Base-by-base conservation (phyloP, 1,140 invertebrate genomes). In the Cotesia glomerata region DNA sequence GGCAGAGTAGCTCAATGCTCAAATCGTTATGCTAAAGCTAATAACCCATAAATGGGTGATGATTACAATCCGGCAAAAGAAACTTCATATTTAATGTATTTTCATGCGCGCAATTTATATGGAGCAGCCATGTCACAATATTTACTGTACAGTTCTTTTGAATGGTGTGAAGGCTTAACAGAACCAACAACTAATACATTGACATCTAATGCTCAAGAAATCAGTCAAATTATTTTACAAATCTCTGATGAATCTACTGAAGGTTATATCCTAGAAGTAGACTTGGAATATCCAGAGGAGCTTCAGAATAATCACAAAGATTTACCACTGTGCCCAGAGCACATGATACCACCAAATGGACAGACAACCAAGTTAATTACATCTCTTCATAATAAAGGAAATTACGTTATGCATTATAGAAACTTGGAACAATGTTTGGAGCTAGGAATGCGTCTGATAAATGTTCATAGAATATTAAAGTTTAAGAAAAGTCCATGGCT, bases 201-300 rank as follows among this genome's bases (percentile, higher is more conserved):
- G 16, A 39, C 9, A 8, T 39, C 7, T 39, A 9, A 39, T 39
- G 36, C 7, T 39, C 7, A 39, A 18, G 16, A 58, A 54, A 14
- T 54, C 13, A 54, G 13, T 54, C 5, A 54, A 54, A 9, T 9
- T 76, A 75, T 79, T 67, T 59, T 73, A 59, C 77, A 78, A 76
- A 77, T 85, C 56, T 36, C 78, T 14, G 76, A 87, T 75, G 79
- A 87, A 81, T 76, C 79, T 61, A 18, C 76, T 16, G 76, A 70
- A 54, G 89, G 90, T 1, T 91, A 86, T 73, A 87, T 90, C 62
- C 77, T 91, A 39, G 89, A 91, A 52, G 70, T 75, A 4, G 74
- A 72, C 49, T 13, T 72, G 4, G 70, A 75, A 35, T 72, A 75
- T 62, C 82, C 82, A 56, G 75, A 76, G 39, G 3, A 81, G 11